phyloP scores from a whole-genome alignment of 2,888 invertebrate species.

The Sarcophaga rosellei region DNA sequence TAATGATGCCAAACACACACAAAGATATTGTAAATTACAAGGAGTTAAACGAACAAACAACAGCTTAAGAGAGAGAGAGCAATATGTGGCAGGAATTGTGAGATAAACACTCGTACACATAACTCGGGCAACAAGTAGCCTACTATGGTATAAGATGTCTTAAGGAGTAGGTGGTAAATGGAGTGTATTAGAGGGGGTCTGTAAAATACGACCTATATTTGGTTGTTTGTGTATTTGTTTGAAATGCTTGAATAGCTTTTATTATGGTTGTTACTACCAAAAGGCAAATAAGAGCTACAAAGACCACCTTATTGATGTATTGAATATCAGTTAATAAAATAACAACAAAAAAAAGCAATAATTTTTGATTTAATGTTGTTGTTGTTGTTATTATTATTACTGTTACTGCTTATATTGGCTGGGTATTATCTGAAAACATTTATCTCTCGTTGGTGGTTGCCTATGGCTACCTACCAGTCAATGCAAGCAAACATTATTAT shows the following conservation, averaged over 20 bases:
- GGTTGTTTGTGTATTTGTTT: constrained; percentile 8
- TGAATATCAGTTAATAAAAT: constrained; percentile 37
- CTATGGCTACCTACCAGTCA: constrained; percentile 28
- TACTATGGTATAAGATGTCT: too few relatives aligned
- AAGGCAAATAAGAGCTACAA: constrained; percentile 12
- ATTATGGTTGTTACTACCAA: background rate
- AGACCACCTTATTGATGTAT: constrained; percentile 42
- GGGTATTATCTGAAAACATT: constrained; percentile 42
- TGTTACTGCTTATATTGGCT: constrained; percentile 6
- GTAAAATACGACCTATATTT: constrained; percentile 46
- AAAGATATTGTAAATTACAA: too few relatives aligned
- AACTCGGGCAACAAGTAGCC: too few relatives aligned
- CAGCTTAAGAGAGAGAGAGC: too few relatives aligned
- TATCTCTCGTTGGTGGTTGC: constrained; percentile 47
- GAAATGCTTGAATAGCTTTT: too few relatives aligned
- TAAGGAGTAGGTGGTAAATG: constrained; percentile 3
- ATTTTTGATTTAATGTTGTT: too few relatives aligned
- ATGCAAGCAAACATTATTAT: too few relatives aligned
- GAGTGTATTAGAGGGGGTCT: background rate
- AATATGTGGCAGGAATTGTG: too few relatives aligned
- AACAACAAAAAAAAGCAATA: constrained; percentile 10
- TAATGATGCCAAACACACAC: too few relatives aligned
- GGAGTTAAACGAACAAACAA: too few relatives aligned
- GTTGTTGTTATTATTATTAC: too few relatives aligned
- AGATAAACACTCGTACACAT: too few relatives aligned